phyloP scores from a whole-genome alignment of 2,888 invertebrate species.

The Cremastobaeus sp. region DNA sequence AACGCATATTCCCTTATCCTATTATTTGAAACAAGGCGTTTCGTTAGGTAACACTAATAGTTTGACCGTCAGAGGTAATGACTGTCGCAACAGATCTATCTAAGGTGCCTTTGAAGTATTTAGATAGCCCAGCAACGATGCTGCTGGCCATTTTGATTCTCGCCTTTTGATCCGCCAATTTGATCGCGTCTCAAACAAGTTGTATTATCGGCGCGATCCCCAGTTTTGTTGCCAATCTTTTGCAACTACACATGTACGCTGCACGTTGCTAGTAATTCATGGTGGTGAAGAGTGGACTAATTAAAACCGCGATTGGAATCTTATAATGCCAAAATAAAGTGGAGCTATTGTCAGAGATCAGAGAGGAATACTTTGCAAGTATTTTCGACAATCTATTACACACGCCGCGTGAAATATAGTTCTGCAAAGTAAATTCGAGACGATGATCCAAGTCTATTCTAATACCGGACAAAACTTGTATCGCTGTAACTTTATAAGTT shows the following conservation, averaged over 20 bases:
- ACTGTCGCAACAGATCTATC: conserved; percentile 67
- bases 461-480: conserved; percentile 12
- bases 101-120: conserved; percentile 68
- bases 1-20: conserved; percentile 22
- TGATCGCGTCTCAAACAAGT: conserved; percentile 41
- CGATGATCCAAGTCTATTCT: conserved; percentile 34
- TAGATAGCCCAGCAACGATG: conserved; percentile 56
- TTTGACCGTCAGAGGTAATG: conserved; percentile 67
- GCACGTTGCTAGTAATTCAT: conserved; percentile 22
- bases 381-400: conserved; percentile 37
- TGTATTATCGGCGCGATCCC: conserved; percentile 51
- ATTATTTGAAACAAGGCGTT: conserved; percentile 56
- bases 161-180: conserved; percentile 58
- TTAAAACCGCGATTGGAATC: conserved; percentile 21
- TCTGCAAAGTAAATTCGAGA: conserved; percentile 32
- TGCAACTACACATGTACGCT: conserved; percentile 12
- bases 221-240: conserved; percentile 61
- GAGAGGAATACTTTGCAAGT: conserved; percentile 43
- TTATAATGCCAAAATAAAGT: conserved; percentile 46
- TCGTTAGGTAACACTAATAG: conserved; percentile 67
- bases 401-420: conserved; percentile 36
- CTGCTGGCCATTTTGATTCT: conserved; percentile 54
- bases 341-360: conserved; percentile 39
- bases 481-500: conserved; percentile 16
- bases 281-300: conserved; percentile 36